Evolutionary conservation across 1,140 invertebrate species (phyloP), one percentile per base, ranked within the genome.

Genomic region (Eriosoma lanigerum): DNA sequence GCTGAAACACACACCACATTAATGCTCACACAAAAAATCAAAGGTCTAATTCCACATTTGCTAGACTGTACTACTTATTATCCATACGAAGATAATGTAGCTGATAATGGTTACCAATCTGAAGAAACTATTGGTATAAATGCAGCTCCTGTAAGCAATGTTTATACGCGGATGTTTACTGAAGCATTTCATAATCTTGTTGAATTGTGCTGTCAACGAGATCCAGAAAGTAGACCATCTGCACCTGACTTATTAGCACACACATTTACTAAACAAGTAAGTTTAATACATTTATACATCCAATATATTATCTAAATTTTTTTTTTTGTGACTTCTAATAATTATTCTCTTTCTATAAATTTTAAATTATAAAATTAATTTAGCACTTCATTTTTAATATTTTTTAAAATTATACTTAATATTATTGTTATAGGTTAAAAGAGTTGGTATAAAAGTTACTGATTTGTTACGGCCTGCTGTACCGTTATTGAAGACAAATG

Each of bases 21-120:
- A 83, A 96, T 97, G 94, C 88, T 96, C 66, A 92, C 93, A 4
- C 94, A 96, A 86, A 97, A 96, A 87, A 89, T 96, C 13, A 88
- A 92, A 78, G 94, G 94, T 17, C 90, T 89, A 83, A 89, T 90
- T 15, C 93, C 94, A 26, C 90, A 91, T 78, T 86, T 95, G 81
- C 86, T 95, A 38, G 94, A 96, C 87, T 89, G 89, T 82, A 91
- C 91, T 17, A 94, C 93, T 2, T 89, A 88, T 87, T 83, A 85
- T 83, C 82, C 84, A 73, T 83, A 85, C 82, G 52, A 82, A 73
- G 58, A 72, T 60, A 56, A 70, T 81, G 81, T 82, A 83, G 62
- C 83, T 84, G 38, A 82, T 72, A 52, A 83, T 80, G 68, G 75
- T 81, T 73, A 66, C 82, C 81, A 82, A 66, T 83, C 83, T 76